Conservation (phyloP, 2,888 invertebrate species). For the Cryptus viduatorius region DNA sequence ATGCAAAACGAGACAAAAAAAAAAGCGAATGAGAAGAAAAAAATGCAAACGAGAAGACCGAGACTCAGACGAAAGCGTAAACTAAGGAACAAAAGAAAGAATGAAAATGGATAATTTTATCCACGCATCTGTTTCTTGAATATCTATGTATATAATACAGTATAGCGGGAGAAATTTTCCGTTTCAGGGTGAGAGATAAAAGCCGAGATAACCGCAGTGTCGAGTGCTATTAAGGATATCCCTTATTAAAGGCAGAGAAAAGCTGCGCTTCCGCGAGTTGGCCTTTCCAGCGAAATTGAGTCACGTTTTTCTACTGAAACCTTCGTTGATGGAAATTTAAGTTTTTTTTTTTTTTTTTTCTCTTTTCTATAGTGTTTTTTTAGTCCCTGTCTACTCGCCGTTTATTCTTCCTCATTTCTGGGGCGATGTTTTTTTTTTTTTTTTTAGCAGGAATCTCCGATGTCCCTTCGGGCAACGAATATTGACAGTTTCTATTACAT, state of each 20-base stretch:
- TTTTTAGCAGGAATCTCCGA: conserved; percentile 28
- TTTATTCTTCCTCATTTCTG: conserved; percentile 33
- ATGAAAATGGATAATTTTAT: conserved; percentile 54
- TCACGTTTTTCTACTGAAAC: conserved; percentile 63
- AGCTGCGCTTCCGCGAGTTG: conserved; percentile 36
- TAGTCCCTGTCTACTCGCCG: neutral
- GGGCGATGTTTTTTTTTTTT: conserved; percentile 10
- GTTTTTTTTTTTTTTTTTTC: conserved; percentile 26
- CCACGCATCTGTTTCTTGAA: conserved; percentile 64
- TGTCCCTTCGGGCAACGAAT: conserved; percentile 33
- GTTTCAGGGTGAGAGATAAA: conserved; percentile 6
- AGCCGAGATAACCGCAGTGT: conserved; percentile 22
- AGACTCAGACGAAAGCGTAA: conserved; percentile 26
- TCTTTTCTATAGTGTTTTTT: neutral
- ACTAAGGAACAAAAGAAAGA: conserved; percentile 2
- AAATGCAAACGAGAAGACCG: conserved; percentile 13
- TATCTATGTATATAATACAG: conserved; percentile 57
- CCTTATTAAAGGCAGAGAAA: conserved; percentile 49
- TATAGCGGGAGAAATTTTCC: conserved; percentile 3
- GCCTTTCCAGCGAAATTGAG: conserved; percentile 59
- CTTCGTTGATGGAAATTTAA: conserved; percentile 51
- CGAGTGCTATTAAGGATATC: conserved; percentile 52
- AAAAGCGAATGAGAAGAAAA: conserved; percentile 25
- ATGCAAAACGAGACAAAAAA: conserved; percentile 75
- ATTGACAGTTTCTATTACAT: conserved; percentile 42